A percentile compares a stretch with the other conserved stretches of the same genome.
phyloP scores from a whole-genome alignment of 2,888 invertebrate genomes.

The Leptopilina myrica region DNA sequence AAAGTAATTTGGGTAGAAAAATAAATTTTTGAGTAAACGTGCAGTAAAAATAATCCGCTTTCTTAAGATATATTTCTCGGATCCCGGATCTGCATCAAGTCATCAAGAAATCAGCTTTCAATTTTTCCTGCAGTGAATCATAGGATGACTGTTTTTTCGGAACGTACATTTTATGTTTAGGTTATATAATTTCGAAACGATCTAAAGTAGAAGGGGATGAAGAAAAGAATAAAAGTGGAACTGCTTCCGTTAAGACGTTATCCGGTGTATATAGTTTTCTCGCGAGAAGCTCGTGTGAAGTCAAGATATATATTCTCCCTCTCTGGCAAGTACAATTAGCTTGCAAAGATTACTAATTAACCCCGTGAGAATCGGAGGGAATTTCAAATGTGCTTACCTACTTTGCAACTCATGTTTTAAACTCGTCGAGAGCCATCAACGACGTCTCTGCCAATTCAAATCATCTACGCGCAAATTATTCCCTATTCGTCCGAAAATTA shows the following conservation, averaged over 20 bases:
- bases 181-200: slow-evolving; percentile 22
- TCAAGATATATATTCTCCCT: slow-evolving; percentile 44
- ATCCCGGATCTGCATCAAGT: neutral
- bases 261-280: slow-evolving; percentile 41
- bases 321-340: slow-evolving; percentile 63
- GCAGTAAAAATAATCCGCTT: too few relatives aligned
- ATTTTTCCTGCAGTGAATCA: slow-evolving; percentile 3
- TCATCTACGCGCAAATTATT: neutral
- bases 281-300: slow-evolving; percentile 53
- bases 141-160: neutral
- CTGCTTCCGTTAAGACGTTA: slow-evolving; percentile 21
- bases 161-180: neutral
- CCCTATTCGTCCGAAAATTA: neutral
- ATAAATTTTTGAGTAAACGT: too few relatives aligned
- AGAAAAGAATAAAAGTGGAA: neutral
- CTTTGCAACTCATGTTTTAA: slow-evolving; percentile 46
- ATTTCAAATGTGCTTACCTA: slow-evolving; percentile 58
- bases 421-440: neutral
- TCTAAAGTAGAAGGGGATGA: neutral
- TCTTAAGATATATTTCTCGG: neutral
- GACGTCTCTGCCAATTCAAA: neutral
- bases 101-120: neutral
- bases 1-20: too few relatives aligned
- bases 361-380: slow-evolving; percentile 65
- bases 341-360: slow-evolving; percentile 68